Percentiles rank a stretch among this genome's conserved stretches.
These are phyloP conservation scores for Ectropis grisescens DNA, from an alignment of 1,140 invertebrate species.

Conservation along the genomic window DNA sequence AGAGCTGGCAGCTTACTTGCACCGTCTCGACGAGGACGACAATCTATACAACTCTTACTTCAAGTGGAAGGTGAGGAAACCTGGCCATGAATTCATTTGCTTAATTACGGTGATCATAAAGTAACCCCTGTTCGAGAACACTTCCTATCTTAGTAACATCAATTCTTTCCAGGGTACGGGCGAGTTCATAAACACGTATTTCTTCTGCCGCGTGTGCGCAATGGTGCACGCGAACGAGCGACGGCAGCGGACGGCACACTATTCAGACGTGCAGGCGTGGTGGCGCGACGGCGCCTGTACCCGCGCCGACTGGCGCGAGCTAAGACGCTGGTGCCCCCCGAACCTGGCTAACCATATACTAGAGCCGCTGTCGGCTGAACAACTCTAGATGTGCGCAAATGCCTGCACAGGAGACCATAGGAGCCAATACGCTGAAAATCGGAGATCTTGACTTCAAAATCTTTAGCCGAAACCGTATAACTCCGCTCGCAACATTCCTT, in stretches of 20 bases:
- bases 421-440: too few relatives aligned
- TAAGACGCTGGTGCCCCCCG: constrained; percentile 3
- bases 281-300: constrained; percentile 79
- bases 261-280: constrained; percentile 88
- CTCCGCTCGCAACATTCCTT: too few relatives aligned
- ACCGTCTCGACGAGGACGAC: constrained; percentile 86
- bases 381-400: too few relatives aligned
- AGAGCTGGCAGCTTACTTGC: constrained; percentile 89
- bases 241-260: constrained; percentile 73
- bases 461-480: too few relatives aligned
- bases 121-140: too few relatives aligned
- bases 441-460: too few relatives aligned
- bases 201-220: constrained; percentile 95
- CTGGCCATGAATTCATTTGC: too few relatives aligned
- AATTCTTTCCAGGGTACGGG: constrained; percentile 92
- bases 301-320: constrained; percentile 39
- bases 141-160: too few relatives aligned
- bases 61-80: constrained; percentile 81
- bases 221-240: constrained; percentile 84
- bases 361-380: too few relatives aligned
- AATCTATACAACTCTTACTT: constrained; percentile 94
- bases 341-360: too few relatives aligned
- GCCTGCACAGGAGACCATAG: too few relatives aligned
- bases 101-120: too few relatives aligned
- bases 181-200: constrained; percentile 95